A percentile compares a stretch with the other conserved stretches of the same genome.
phyloP scores from a whole-genome alignment of 2,797 vertebrate species.

The Cercopithecus hamlyni region DNA sequence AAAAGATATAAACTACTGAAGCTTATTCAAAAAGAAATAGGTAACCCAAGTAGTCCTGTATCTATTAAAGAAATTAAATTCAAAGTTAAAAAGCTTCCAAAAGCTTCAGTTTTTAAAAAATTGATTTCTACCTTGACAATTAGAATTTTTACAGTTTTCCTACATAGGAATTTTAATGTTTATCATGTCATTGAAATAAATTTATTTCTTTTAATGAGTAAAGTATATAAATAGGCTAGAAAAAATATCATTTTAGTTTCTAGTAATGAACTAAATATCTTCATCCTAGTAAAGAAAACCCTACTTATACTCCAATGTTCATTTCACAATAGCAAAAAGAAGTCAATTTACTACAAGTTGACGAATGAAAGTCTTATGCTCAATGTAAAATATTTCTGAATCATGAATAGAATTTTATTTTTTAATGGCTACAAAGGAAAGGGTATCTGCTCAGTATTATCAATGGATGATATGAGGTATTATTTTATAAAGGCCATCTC shows the following conservation, averaged over 20 bases:
- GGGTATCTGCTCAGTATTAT: not conserved
- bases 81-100: slow-evolving; percentile 14
- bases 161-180: slow-evolving; percentile 15
- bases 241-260: slow-evolving; percentile 1
- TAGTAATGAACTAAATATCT: not conserved
- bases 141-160: slow-evolving; percentile 1
- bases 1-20: not conserved
- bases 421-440: slow-evolving; percentile 26
- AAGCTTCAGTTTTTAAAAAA: slow-evolving; percentile 37
- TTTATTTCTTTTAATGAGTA: slow-evolving; percentile 9
- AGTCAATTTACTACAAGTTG: not conserved
- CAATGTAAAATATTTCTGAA: slow-evolving; percentile 1
- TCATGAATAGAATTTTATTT: slow-evolving; percentile 17
- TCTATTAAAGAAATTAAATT: slow-evolving; percentile 23
- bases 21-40: not conserved
- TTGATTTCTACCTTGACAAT: slow-evolving; percentile 7
- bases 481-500: slow-evolving; percentile 10
- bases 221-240: not conserved
- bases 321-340: not conserved
- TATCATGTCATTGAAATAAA: slow-evolving; percentile 10
- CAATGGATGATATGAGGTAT: not conserved
- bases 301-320: not conserved
- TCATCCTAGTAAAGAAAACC: not conserved
- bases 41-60: not conserved
- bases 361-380: not conserved